Base-by-base conservation (phyloP, 2,113 vertebrate genomes). In the Pomatorhinus ruficollis region DNA sequence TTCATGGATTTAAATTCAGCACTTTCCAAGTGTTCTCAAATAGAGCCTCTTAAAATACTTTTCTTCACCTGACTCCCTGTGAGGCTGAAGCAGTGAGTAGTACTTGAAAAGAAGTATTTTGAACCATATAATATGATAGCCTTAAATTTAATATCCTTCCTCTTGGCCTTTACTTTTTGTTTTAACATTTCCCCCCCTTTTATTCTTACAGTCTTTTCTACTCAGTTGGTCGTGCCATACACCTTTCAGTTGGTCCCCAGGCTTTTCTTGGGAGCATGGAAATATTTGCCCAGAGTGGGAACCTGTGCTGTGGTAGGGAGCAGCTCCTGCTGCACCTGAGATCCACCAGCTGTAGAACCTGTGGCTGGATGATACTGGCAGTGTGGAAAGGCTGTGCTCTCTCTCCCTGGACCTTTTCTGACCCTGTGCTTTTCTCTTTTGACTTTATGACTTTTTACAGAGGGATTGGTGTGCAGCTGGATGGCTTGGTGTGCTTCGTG, bases 401-500 rank as follows among this genome's bases (percentile, higher is more conserved):
- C 66, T 35, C 13, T 6, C 9, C 12, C 11, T n/a, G 18, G 14
- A 10, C 7, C 9, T 80, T 59, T 61, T 3, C 3, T 6, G 5
- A 40, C 3, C 3, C 7, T 2, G 0, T 23, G 24, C 5, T 57
- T 76, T 66, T 16, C 24, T 39, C 9, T 77, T 85, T 89, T 71
- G n/a, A 19, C 17, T 53, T 89, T 8, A 21, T 8, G 9, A 5
- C 23, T 59, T 66, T 90, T 76, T 64, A 39, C 3, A 45, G 35
- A 63, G 12, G 30, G 10, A 8, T 24, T 39, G 18, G 13, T 0
- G 1, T 18, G 35, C 1, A 10, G 30, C 17, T 72, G 11, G 12
- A 23, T 75, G 33, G 4, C 28, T 87, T 3, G 3, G 33, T 39
- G 23, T 0, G 0, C 22, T 37, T 59, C 0, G 0, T 59, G 18